These are phyloP conservation scores for Hippocampus comes DNA, from an alignment of 2,113 vertebrate species.

Conservation along the genomic window DNA sequence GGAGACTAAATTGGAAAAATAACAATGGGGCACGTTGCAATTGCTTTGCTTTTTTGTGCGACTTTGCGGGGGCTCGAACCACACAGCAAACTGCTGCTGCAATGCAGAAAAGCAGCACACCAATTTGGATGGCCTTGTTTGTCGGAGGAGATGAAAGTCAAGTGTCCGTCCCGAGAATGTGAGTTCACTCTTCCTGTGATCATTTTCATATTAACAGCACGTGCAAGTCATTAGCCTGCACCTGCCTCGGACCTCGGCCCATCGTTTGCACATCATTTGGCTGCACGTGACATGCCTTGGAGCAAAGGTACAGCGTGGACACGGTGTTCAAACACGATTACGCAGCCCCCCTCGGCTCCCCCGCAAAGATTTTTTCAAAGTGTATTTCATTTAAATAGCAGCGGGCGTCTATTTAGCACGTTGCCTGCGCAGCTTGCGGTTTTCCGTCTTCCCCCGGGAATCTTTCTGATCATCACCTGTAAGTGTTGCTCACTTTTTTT, in stretches of 20 bases:
- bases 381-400: not conserved
- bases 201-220: not conserved
- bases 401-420: not conserved
- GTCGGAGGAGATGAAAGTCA: not conserved
- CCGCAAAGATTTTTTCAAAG: not conserved
- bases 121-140: not conserved
- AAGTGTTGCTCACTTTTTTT: slow-evolving; percentile 22
- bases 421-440: slow-evolving; percentile 3
- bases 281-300: not conserved
- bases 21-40: not conserved
- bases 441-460: slow-evolving; percentile 23
- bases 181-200: not conserved
- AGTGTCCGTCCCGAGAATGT: not conserved
- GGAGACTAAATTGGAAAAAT: not conserved
- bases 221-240: not conserved
- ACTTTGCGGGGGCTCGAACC: slow-evolving; percentile 19
- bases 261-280: not conserved
- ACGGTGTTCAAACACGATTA: not conserved
- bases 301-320: not conserved
- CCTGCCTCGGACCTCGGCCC: too few species aligned
- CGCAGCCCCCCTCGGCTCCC: not conserved
- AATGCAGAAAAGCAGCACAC: not conserved
- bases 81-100: not conserved
- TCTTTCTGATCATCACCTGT: slow-evolving; percentile 47
- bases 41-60: slow-evolving; percentile 21